These are phyloP conservation scores for Euphydryas editha DNA, from an alignment of 2,888 invertebrate genomes.

Conservation along the genomic window DNA sequence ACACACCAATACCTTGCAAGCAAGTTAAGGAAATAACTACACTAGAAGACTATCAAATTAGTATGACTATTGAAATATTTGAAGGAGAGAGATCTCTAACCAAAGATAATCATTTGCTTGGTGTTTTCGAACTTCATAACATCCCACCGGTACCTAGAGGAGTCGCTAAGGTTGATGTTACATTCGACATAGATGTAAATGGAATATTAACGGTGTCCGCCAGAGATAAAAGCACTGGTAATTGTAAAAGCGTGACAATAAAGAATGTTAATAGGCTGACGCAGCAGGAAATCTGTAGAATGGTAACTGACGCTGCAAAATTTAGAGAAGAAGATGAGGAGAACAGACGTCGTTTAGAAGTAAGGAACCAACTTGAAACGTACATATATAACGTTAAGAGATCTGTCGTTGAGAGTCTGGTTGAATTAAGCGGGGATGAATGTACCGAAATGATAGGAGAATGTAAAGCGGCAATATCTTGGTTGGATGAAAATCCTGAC, in stretches of 20 bases:
- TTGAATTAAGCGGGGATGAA: slow-evolving; percentile 52
- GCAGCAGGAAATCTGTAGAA: slow-evolving; percentile 56
- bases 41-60: slow-evolving; percentile 63
- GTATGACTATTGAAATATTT: slow-evolving; percentile 69
- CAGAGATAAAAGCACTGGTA: slow-evolving; percentile 60
- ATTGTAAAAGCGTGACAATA: slow-evolving; percentile 55
- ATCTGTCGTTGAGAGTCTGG: slow-evolving; percentile 52
- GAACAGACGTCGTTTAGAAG: slow-evolving; percentile 59
- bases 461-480: slow-evolving; percentile 55
- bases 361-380: slow-evolving; percentile 64
- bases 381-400: slow-evolving; percentile 63
- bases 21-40: slow-evolving; percentile 66
- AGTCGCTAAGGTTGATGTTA: slow-evolving; percentile 62
- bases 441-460: slow-evolving; percentile 54
- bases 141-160: slow-evolving; percentile 69
- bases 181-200: slow-evolving; percentile 63
- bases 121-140: slow-evolving; percentile 60
- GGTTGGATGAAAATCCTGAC: slow-evolving; percentile 61
- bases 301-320: slow-evolving; percentile 61
- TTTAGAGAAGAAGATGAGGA: slow-evolving; percentile 63
- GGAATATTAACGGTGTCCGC: slow-evolving; percentile 66
- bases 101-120: slow-evolving; percentile 65
- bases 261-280: slow-evolving; percentile 58
- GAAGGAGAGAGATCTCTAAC: slow-evolving; percentile 69
- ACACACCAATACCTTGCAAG: slow-evolving; percentile 65